These are phyloP conservation scores for Eueides isabella DNA, from an alignment of 1,140 invertebrate species.

Conservation along the genomic window DNA sequence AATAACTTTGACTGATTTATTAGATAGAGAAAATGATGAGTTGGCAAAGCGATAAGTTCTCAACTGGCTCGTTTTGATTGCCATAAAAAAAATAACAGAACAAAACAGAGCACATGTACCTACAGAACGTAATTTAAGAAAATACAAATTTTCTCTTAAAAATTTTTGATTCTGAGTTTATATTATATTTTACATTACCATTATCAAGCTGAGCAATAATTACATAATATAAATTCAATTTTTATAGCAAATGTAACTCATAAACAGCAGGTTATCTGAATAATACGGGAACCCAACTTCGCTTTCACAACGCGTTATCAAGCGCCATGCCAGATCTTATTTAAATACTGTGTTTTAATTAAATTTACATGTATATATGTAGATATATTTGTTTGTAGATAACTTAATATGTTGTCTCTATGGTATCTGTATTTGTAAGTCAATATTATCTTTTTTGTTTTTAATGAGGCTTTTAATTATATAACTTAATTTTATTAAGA, in stretches of 20 bases:
- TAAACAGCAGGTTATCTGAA: not conserved
- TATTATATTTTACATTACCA: too few relatives aligned
- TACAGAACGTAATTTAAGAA: too few relatives aligned
- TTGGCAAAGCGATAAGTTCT: too few relatives aligned
- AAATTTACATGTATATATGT: not conserved
- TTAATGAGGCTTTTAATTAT: not conserved
- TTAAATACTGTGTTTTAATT: conserved; percentile 2
- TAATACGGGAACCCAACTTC: not conserved
- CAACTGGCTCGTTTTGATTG: too few relatives aligned
- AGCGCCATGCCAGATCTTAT: not conserved
- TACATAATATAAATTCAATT: not conserved
- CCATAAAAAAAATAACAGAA: too few relatives aligned
- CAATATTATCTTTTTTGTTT: conserved; percentile 7
- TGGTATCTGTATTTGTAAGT: not conserved
- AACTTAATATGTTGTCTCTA: not conserved
- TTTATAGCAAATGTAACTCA: not conserved
- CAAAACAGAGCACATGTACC: too few relatives aligned
- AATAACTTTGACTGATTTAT: too few relatives aligned
- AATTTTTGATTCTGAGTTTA: not conserved
- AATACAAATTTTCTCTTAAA: too few relatives aligned
- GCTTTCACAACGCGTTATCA: conserved; percentile 10
- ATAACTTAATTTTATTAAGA: not conserved
- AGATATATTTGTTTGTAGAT: not conserved
- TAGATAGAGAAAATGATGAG: too few relatives aligned
- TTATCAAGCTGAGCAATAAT: not conserved